A percentile compares a stretch with the other conserved stretches of the same genome.
Evolutionary conservation across 2,888 invertebrate genomes (phyloP).

Genomic region (Odontocolon sp.): DNA sequence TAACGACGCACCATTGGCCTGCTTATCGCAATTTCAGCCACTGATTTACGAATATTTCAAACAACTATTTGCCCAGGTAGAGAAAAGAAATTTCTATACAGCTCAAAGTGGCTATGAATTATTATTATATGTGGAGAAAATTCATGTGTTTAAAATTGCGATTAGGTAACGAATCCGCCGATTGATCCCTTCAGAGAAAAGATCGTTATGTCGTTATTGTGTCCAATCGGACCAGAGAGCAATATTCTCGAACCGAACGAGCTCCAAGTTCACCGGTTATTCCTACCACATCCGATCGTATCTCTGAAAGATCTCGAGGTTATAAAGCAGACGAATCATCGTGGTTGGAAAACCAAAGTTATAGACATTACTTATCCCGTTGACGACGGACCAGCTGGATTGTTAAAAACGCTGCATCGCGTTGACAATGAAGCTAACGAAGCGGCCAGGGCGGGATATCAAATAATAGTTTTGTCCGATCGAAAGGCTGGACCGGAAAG

Average conservation of each 20-base stretch:
- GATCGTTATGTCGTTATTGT: constrained; percentile 98
- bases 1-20: constrained; percentile 98
- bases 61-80: constrained; percentile 97
- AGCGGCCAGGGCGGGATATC: constrained; percentile 90
- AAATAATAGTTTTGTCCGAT: constrained; percentile 94
- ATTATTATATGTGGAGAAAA: background rate
- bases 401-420: constrained; percentile 89
- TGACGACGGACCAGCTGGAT: constrained; percentile 87
- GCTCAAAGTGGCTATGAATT: too few species aligned
- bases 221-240: constrained; percentile 97
- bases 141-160: background rate
- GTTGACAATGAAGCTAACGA: constrained; percentile 91
- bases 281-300: constrained; percentile 96
- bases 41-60: constrained; percentile 98
- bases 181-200: constrained; percentile 99
- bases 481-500: constrained; percentile 84
- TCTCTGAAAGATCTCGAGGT: constrained; percentile 95
- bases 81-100: constrained; percentile 9
- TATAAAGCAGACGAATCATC: constrained; percentile 90
- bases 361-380: constrained; percentile 95
- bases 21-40: constrained; percentile 97
- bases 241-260: constrained; percentile 96
- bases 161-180: constrained; percentile 96
- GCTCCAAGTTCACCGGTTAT: constrained; percentile 93
- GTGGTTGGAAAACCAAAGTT: constrained; percentile 94